These are phyloP conservation scores for Mareca penelope DNA, from an alignment of 2,797 vertebrate species.

Conservation along the genomic window DNA sequence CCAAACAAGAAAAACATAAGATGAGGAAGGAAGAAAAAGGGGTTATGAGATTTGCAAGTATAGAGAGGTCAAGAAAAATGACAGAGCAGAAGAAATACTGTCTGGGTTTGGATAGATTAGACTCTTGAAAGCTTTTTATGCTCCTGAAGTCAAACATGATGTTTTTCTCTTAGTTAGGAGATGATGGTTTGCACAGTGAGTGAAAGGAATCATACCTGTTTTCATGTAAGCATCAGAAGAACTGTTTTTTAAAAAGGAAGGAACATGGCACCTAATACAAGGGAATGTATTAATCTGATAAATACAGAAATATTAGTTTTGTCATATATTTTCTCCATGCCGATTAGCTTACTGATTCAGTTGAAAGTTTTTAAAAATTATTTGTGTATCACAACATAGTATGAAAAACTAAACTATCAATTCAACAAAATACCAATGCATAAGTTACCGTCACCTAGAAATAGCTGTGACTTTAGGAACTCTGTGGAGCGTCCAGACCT, in stretches of 20 bases:
- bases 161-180: not conserved
- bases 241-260: not conserved
- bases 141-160: not conserved
- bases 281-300: not conserved
- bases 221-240: not conserved
- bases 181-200: not conserved
- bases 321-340: not conserved
- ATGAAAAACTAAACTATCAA: not conserved
- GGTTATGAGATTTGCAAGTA: not conserved
- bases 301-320: not conserved
- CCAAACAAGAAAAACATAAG: not conserved
- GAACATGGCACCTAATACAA: not conserved
- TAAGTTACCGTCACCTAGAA: not conserved
- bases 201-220: not conserved
- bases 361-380: not conserved
- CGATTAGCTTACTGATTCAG: not conserved
- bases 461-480: not conserved
- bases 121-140: not conserved
- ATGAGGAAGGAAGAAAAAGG: not conserved
- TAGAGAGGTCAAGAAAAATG: not conserved
- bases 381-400: accelerated
- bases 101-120: not conserved
- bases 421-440: not conserved
- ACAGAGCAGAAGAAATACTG: not conserved
- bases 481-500: not conserved